Percentiles rank a stretch among this genome's conserved stretches.
These are phyloP conservation scores for Rhizoglyphus robini DNA, from an alignment of 1,140 invertebrate genomes.

Conservation along the genomic window DNA sequence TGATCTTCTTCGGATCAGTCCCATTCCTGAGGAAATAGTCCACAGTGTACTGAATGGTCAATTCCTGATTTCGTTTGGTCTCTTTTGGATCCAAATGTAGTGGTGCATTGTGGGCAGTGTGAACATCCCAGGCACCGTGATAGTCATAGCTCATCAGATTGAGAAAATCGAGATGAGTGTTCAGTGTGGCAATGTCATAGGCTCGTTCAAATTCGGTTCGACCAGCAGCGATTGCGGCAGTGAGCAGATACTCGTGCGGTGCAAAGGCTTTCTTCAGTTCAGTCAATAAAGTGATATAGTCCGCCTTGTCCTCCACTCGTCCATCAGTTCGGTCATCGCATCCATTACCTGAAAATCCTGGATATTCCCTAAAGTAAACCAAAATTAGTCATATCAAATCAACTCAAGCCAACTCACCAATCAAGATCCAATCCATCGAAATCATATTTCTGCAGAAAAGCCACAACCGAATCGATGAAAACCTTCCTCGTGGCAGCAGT, in stretches of 20 bases:
- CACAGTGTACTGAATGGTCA: constrained; percentile 43
- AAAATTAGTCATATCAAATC: too few relatives aligned
- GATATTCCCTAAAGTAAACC: too few relatives aligned
- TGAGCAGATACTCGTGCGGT: constrained; percentile 34
- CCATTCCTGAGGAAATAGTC: constrained; percentile 76
- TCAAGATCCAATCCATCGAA: constrained; percentile 92
- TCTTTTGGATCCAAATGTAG: constrained; percentile 29
- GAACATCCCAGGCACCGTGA: constrained; percentile 65
- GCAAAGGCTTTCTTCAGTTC: constrained; percentile 37
- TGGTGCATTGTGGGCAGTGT: constrained; percentile 37
- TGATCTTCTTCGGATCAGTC: constrained; percentile 60
- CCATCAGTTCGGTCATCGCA: constrained; percentile 31
- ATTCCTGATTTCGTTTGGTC: constrained; percentile 48
- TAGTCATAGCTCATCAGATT: constrained; percentile 64
- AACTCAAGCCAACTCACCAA: too few relatives aligned
- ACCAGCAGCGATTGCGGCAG: constrained; percentile 44
- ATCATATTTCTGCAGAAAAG: constrained; percentile 73
- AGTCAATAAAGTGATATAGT: constrained; percentile 13
- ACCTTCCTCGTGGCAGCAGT: constrained; percentile 54
- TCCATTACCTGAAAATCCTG: constrained; percentile 34
- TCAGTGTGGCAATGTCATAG: constrained; percentile 58
- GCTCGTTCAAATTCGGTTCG: constrained; percentile 43
- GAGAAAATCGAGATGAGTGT: constrained; percentile 55
- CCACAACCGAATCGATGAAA: constrained; percentile 63
- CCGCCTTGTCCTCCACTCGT: constrained; percentile 31